Evolutionary conservation across 2,888 invertebrate genomes (phyloP).

Genomic region (Tupiocoris notatus): DNA sequence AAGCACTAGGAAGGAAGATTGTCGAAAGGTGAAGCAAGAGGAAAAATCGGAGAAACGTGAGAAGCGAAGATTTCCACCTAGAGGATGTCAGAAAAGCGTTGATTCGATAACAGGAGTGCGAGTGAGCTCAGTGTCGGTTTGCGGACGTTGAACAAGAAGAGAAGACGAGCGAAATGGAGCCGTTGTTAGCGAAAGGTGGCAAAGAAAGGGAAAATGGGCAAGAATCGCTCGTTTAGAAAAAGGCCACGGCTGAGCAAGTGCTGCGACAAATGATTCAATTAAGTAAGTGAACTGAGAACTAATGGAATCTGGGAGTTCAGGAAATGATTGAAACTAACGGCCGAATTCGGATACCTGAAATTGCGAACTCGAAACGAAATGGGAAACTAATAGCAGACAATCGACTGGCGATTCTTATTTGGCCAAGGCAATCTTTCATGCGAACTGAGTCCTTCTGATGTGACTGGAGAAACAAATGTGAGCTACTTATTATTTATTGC

Average conservation of each 20-base stretch:
- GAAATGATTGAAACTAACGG: neutral
- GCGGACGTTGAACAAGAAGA: neutral
- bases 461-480: too few relatives aligned
- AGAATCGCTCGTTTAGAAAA: neutral
- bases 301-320: neutral
- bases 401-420: too few relatives aligned
- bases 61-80: neutral
- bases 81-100: neutral
- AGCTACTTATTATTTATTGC: too few relatives aligned
- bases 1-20: neutral
- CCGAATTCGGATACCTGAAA: too few relatives aligned
- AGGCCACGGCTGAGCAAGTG: neutral
- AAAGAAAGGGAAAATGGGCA: too few relatives aligned
- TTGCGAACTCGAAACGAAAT: too few relatives aligned
- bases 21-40: neutral
- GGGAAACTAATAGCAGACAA: too few relatives aligned
- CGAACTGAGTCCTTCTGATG: too few relatives aligned
- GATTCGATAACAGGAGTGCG: neutral
- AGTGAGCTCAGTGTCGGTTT: neutral
- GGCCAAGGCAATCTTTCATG: too few relatives aligned
- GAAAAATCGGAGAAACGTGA: slow-evolving; percentile 8
- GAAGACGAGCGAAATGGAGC: neutral
- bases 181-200: neutral
- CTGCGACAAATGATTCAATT: neutral
- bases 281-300: too few relatives aligned